Base-by-base conservation (phyloP, 64 coral and sea anemone genomes). In the Anthopleura sola region DNA sequence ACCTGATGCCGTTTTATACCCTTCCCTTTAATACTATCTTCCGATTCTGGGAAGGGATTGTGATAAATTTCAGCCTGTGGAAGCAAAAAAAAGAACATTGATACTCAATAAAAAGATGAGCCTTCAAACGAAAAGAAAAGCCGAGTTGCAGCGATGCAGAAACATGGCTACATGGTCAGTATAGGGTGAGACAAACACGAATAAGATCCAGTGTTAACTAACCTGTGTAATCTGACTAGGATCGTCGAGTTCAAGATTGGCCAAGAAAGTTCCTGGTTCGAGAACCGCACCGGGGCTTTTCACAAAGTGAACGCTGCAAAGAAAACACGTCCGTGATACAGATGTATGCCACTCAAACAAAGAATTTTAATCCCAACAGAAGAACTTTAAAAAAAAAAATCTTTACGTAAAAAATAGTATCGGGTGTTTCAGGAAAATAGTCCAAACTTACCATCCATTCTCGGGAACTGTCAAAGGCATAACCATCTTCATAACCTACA, bases 401-500 rank as follows among this genome's bases (percentile, higher is more conserved):
- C 2, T 44, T n/a, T n/a, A n/a, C n/a, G n/a, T n/a, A n/a, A n/a
- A n/a, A n/a, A n/a, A n/a, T n/a, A n/a, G n/a, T n/a, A n/a, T n/a
- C n/a, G n/a, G n/a, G n/a, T n/a, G n/a, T n/a, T n/a, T n/a, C n/a
- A n/a, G n/a, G n/a, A 44, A 44, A 44, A 44, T 6, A 44, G 40
- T 44, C 14, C 7, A 15, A 53, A 91, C 97, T 87, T 53, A 99
- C 97, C 97, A 99, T 3, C 97, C 97, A 84, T 90, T 99, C 60
- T 99, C 97, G 77, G 68, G 83, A 6, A 99, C 97, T 4, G 81
- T 89, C 51, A 99, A 83, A 1, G 97, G 97, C 97, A 99, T 99
- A n/a, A 99, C 90, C 97, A 99, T 99, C 78, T 99, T 99, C 97
- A 99, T 99, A 16, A 98, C 96, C 96, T 98, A 37, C 23, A 28